These are phyloP conservation scores for Prochilodus magdalenae DNA, from an alignment of 2,113 vertebrate genomes.

Conservation along the genomic window DNA sequence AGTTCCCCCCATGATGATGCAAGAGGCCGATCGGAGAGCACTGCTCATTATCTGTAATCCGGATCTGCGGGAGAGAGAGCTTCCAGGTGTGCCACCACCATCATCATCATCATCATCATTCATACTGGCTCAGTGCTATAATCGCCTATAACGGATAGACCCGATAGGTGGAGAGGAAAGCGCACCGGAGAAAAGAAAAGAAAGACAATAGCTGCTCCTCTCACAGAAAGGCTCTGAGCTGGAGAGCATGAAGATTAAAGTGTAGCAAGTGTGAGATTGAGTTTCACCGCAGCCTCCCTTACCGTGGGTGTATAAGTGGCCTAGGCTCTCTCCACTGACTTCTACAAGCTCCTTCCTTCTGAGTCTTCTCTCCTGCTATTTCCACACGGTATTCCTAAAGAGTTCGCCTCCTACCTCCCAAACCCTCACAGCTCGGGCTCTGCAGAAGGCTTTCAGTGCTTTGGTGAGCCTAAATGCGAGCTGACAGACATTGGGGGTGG, in stretches of 20 bases:
- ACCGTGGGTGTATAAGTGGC: neutral
- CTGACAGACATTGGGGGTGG: slow-evolving; percentile 46
- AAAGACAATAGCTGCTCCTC: neutral
- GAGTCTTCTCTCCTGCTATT: slow-evolving; percentile 20
- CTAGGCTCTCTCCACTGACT: neutral
- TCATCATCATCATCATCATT: neutral
- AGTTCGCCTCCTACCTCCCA: neutral
- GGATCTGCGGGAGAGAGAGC: neutral
- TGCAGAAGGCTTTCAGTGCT: slow-evolving; percentile 38
- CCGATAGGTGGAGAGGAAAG: neutral
- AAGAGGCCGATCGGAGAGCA: slow-evolving; percentile 18
- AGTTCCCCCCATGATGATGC: slow-evolving; percentile 35
- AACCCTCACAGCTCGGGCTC: neutral
- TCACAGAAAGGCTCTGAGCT: neutral
- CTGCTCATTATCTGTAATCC: slow-evolving; percentile 7
- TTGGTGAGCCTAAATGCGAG: slow-evolving; percentile 49
- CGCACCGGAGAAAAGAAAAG: too few species aligned
- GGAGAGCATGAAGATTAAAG: neutral
- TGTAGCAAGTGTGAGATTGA: slow-evolving; percentile 5
- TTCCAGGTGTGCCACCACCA: neutral
- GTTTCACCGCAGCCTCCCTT: neutral
- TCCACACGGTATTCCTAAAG: slow-evolving; percentile 9
- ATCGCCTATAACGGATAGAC: neutral
- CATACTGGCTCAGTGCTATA: neutral
- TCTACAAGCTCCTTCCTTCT: neutral